A percentile compares a stretch with the other conserved stretches of the same genome.
These are phyloP conservation scores for Echinarachnius parma DNA, from an alignment of 53 echinoderm and acorn worm genomes.

Conservation along the genomic window DNA sequence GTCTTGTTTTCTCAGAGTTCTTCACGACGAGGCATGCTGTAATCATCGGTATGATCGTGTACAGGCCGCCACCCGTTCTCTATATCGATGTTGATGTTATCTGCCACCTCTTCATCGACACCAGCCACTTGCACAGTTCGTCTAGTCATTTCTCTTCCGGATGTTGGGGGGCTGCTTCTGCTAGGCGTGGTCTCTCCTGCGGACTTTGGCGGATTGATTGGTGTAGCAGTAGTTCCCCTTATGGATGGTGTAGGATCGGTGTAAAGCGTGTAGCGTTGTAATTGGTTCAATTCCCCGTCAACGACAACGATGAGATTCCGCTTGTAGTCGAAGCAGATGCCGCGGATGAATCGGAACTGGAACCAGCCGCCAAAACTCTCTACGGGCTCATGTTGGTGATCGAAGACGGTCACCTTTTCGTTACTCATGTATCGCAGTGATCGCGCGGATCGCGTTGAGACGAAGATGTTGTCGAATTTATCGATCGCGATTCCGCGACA, in stretches of 20 bases:
- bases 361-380: neutral
- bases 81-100: too few species aligned
- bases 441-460: neutral
- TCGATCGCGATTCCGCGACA: slow-evolving; percentile 27
- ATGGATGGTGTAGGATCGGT: neutral
- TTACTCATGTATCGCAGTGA: slow-evolving; percentile 11
- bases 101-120: too few species aligned
- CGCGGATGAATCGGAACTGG: slow-evolving; percentile 17
- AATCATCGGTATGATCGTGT: too few species aligned
- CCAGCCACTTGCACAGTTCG: too few species aligned
- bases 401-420: slow-evolving; percentile 20
- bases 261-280: slow-evolving; percentile 20
- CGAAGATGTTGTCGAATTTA: slow-evolving; percentile 26
- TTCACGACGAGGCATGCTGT: too few species aligned
- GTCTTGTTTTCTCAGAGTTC: too few species aligned
- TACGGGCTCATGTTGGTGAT: neutral
- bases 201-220: too few species aligned
- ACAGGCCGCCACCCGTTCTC: too few species aligned
- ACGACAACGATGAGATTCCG: slow-evolving; percentile 16
- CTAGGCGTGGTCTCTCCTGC: too few species aligned
- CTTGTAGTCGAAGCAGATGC: slow-evolving; percentile 20
- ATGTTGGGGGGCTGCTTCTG: too few species aligned
- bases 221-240: too few species aligned
- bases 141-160: too few species aligned
- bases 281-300: slow-evolving; percentile 15